Conservation (phyloP, 2,113 vertebrate species). For the Entomyzon cyanotis region DNA sequence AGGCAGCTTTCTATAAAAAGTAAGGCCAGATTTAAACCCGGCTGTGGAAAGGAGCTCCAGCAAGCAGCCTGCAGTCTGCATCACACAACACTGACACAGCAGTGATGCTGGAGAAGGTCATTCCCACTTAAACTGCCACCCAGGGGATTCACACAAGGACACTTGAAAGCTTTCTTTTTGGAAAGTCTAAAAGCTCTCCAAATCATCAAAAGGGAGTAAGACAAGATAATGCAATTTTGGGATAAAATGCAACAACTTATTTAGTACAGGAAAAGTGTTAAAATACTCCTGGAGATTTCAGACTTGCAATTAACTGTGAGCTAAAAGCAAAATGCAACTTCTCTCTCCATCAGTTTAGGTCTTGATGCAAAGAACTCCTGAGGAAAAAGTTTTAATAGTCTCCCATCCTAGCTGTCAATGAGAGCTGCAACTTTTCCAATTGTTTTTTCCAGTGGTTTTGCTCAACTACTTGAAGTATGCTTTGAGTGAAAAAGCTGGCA, state of each 20-base stretch:
- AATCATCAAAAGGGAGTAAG: not conserved
- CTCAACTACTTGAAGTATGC: not conserved
- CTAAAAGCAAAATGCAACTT: not conserved
- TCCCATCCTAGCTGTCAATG: not conserved
- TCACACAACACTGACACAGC: not conserved
- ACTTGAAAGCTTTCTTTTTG: not conserved
- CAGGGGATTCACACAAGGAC: not conserved
- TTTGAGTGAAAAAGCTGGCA: not conserved
- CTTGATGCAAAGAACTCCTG: not conserved
- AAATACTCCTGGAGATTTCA: not conserved
- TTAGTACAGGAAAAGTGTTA: not conserved
- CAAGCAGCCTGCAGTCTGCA: not conserved
- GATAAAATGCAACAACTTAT: not conserved
- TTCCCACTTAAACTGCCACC: not conserved
- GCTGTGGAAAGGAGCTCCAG: not conserved
- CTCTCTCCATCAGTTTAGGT: not conserved
- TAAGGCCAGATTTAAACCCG: not conserved
- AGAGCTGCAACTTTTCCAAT: not conserved
- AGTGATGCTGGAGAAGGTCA: slow-evolving; percentile 1
- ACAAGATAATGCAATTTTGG: not conserved
- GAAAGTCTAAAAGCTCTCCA: not conserved
- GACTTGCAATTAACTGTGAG: not conserved
- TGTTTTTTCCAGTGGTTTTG: not conserved
- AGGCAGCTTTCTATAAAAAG: slow-evolving; percentile 51
- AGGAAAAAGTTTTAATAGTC: not conserved